Evolutionary conservation across 2,888 invertebrate species (phyloP).

Genomic region (Xanthorhoe designata): DNA sequence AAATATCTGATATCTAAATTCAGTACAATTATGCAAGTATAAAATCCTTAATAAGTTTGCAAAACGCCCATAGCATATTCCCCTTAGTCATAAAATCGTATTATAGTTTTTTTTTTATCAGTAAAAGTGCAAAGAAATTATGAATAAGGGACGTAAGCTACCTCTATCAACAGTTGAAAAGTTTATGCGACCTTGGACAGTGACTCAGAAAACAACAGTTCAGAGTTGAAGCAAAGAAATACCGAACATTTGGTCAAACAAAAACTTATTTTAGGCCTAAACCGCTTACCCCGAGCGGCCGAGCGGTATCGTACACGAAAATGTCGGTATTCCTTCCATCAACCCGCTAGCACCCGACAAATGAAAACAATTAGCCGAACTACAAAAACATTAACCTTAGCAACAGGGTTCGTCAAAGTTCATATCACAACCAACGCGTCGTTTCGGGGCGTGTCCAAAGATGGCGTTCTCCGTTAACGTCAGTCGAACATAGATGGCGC

Average conservation of each 20-base stretch:
- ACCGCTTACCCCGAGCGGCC: slow-evolving; percentile 41
- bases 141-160: neutral
- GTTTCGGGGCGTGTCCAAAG: slow-evolving; percentile 57
- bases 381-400: slow-evolving; percentile 51
- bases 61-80: neutral
- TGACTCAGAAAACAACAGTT: slow-evolving; percentile 40
- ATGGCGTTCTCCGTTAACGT: slow-evolving; percentile 56
- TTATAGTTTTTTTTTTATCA: neutral
- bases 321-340: slow-evolving; percentile 65
- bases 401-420: slow-evolving; percentile 56
- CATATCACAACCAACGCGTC: slow-evolving; percentile 75
- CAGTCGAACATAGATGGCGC: slow-evolving; percentile 54
- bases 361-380: slow-evolving; percentile 48
- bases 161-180: neutral
- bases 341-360: slow-evolving; percentile 63
- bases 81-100: neutral
- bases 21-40: neutral
- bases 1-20: neutral
- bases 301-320: slow-evolving; percentile 55
- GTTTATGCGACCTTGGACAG: slow-evolving; percentile 1
- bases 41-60: neutral
- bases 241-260: slow-evolving; percentile 64
- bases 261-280: slow-evolving; percentile 54
- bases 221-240: slow-evolving; percentile 52
- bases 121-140: neutral